Base-by-base conservation (phyloP, 2,113 vertebrate species). In the Gymnobelideus leadbeateri region DNA sequence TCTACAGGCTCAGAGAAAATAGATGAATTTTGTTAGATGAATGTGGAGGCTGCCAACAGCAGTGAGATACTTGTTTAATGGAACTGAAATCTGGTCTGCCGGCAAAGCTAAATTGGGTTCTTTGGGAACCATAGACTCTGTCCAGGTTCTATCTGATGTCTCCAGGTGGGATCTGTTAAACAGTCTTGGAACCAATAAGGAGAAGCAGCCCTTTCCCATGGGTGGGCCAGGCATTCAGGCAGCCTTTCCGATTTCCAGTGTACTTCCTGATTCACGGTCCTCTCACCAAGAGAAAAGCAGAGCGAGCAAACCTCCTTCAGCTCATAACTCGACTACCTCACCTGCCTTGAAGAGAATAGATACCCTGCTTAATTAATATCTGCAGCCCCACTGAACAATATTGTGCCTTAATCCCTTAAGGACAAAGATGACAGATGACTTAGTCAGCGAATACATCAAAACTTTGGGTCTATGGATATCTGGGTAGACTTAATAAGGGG, bases 371-470 rank as follows among this genome's bases (percentile, higher is more conserved):
- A 97, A 98, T 96, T 94, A 94, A 97, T 51, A 53, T 95, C 95
- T 96, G 26, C 53, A 26, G 94, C 97, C 37, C 26, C 51, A 92
- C 84, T 21, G 92, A 96, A 93, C 95, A 53, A 97, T 51, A n/a
- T 84, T 43, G 19, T 55, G 21, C 47, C n/a, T 51, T 98, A 98
- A 98, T 97, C 97, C 95, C 97, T 96, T 97, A 97, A 98, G 97
- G 98, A 95, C 57, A 47, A 93, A 97, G 94, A 55, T 57, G 91
- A 91, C 91, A 93, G 95, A 95, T 97, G 97, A 97, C 96, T 98
- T 98, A 94, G 47, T 93, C 93, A 93, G 90, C 53, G 95, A 92
- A 95, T 98, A 97, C 97, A 98, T 98, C 96, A 98, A 98, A 98
- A 97, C 96, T 97, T 97, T 94, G 93, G 55, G 3, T 77, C 52